phyloP scores from a whole-genome alignment of 2,888 invertebrate species.

The Thera obeliscata region DNA sequence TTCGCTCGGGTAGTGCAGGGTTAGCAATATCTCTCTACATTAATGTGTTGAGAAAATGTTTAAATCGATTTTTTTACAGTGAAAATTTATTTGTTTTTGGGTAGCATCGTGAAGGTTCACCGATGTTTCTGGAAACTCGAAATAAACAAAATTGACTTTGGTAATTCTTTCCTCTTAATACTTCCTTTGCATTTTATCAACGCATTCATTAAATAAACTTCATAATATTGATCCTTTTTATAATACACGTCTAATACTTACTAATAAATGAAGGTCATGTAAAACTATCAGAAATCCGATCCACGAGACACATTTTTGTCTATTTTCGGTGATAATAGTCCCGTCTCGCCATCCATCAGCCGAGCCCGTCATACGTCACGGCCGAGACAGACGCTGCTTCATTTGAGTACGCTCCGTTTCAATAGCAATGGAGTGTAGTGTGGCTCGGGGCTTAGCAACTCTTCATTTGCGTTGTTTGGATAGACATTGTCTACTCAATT shows the following conservation, averaged over 20 bases:
- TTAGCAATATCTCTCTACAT: neutral
- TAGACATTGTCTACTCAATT: neutral
- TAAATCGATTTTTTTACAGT: neutral
- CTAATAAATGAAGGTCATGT: neutral
- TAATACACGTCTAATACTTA: too few species aligned
- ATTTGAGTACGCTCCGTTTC: conserved; percentile 11
- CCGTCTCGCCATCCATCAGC: conserved; percentile 5
- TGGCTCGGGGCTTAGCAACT: neutral
- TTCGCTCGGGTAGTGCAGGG: neutral
- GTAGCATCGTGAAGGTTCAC: too few species aligned
- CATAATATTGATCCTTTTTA: too few species aligned
- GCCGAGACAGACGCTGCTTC: conserved; percentile 1
- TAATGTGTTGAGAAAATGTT: neutral
- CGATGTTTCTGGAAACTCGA: too few species aligned
- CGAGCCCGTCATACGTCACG: conserved; percentile 4
- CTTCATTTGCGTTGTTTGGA: neutral
- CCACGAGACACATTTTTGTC: neutral
- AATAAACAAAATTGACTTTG: too few species aligned
- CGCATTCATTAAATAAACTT: too few species aligned
- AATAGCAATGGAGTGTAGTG: conserved; percentile 4
- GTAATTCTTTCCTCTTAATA: too few species aligned
- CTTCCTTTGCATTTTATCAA: too few species aligned
- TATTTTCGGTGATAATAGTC: neutral
- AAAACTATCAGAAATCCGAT: neutral
- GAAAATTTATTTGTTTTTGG: too few species aligned